phyloP scores from a whole-genome alignment of 2,888 invertebrate species.

The Bombylius discolor region DNA sequence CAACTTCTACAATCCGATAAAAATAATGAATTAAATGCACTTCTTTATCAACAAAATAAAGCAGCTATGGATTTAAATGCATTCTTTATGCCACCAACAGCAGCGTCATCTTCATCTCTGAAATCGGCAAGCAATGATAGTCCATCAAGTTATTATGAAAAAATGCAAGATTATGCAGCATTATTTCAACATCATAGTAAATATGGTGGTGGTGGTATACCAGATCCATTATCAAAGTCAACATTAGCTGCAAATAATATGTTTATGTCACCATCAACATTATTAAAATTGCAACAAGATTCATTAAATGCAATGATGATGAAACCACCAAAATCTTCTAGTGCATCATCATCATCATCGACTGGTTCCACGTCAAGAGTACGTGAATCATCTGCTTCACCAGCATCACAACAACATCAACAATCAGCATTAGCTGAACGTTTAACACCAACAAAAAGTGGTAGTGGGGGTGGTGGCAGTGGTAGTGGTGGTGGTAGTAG shows the following conservation, averaged over 20 bases:
- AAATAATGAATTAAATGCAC: slow-evolving; percentile 23
- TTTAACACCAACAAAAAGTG: slow-evolving; percentile 30
- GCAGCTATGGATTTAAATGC: slow-evolving; percentile 31
- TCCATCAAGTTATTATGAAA: slow-evolving; percentile 34
- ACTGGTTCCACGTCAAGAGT: slow-evolving; percentile 20
- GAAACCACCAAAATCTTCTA: slow-evolving; percentile 39
- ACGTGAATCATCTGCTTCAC: slow-evolving; percentile 32
- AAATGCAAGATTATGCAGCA: slow-evolving; percentile 39
- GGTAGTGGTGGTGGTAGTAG: slow-evolving; percentile 4
- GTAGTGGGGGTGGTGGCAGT: slow-evolving; percentile 16
- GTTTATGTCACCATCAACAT: slow-evolving; percentile 56
- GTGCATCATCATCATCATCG: slow-evolving; percentile 23
- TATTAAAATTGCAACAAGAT: slow-evolving; percentile 54
- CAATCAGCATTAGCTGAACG: slow-evolving; percentile 20
- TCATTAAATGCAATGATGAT: slow-evolving; percentile 40
- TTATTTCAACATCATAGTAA: slow-evolving; percentile 36
- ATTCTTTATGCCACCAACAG: slow-evolving; percentile 28
- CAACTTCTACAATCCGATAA: slow-evolving; percentile 32
- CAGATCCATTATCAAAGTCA: slow-evolving; percentile 64
- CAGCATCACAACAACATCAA: slow-evolving; percentile 10
- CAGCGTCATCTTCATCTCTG: slow-evolving; percentile 17
- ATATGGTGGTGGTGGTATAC: slow-evolving; percentile 37
- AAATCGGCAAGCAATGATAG: slow-evolving; percentile 20
- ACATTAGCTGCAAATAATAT: slow-evolving; percentile 65
- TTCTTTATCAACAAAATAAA: slow-evolving; percentile 33